Percentiles rank a stretch among this genome's conserved stretches.
phyloP scores from a whole-genome alignment of 2,113 vertebrate species.

The Mixornis gularis region DNA sequence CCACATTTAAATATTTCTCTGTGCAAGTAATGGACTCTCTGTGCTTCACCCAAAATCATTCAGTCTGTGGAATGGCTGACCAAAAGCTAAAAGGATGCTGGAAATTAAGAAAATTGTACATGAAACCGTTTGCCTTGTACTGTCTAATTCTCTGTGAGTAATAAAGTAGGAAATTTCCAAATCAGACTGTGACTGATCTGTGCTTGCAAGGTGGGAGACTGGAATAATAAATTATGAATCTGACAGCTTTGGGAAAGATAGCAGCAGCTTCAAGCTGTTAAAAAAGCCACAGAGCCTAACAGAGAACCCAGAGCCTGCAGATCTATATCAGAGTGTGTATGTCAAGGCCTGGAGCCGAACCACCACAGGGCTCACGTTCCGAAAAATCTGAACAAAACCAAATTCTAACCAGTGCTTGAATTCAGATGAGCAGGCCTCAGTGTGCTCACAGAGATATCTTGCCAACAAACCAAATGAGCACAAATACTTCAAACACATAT shows the following conservation, averaged over 20 bases:
- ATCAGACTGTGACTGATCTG: neutral
- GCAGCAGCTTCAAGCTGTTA: neutral
- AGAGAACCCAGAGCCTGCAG: neutral
- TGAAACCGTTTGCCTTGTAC: neutral
- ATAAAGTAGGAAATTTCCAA: neutral
- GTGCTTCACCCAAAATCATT: neutral
- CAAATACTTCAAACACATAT: neutral
- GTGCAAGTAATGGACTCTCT: neutral
- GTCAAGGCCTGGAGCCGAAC: neutral
- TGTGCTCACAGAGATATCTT: neutral
- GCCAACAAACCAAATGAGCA: neutral
- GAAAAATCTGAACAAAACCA: neutral
- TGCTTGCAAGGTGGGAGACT: neutral
- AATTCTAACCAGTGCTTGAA: neutral
- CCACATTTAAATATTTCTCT: neutral
- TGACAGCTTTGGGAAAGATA: neutral
- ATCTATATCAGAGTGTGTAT: accelerated
- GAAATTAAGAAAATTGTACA: neutral
- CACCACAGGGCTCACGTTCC: neutral
- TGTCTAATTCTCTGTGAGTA: neutral
- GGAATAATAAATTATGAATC: neutral
- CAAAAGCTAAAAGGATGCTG: neutral
- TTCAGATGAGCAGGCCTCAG: neutral
- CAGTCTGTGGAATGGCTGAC: neutral
- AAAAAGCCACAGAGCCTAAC: neutral